These are phyloP conservation scores for Araneus ventricosus DNA, from an alignment of 1,140 invertebrate genomes.

Conservation along the genomic window DNA sequence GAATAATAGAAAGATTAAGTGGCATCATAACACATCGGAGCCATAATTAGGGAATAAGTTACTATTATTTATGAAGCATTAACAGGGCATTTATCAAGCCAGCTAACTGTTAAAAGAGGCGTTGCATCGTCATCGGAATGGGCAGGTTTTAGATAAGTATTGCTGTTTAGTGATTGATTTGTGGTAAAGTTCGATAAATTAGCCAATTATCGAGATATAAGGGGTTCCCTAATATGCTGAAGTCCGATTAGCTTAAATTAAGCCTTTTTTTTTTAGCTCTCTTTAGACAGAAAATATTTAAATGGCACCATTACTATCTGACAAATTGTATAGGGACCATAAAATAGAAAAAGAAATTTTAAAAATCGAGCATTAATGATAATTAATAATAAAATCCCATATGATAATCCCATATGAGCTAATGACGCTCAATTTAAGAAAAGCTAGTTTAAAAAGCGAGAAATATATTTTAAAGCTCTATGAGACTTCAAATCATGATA, in stretches of 20 bases:
- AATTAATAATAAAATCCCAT: no score
- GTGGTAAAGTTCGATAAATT: background rate
- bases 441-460: no score
- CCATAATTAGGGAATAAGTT: constrained; percentile 26
- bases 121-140: background rate
- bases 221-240: no score
- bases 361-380: no score
- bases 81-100: background rate
- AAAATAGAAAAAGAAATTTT: background rate
- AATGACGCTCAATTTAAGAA: no score
- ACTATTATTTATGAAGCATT: constrained; percentile 35
- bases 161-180: background rate
- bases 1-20: constrained; percentile 33
- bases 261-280: no score
- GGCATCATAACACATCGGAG: constrained; percentile 6
- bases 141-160: background rate
- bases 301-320: no score
- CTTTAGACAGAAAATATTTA: no score
- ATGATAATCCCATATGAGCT: no score
- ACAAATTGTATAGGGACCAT: background rate
- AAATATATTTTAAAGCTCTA: no score
- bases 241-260: no score
- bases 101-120: background rate
- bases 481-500: no score
- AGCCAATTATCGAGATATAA: background rate